Evolutionary conservation across 2,113 vertebrate genomes (phyloP).

Genomic region (Passer domesticus): DNA sequence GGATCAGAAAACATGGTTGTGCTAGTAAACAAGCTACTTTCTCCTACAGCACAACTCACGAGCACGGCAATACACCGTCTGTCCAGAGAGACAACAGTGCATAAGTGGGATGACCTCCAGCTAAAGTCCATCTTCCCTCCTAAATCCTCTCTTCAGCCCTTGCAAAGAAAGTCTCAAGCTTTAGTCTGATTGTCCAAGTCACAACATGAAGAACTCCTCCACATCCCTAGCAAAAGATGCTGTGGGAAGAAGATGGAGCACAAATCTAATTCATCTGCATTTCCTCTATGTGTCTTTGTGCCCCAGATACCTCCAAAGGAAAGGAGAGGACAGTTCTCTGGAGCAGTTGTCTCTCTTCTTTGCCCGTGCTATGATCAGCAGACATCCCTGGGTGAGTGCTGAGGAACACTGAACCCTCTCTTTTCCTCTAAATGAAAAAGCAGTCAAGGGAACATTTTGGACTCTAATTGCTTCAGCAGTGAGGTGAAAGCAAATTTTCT

Average conservation of each 20-base stretch:
- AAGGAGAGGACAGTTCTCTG: not conserved
- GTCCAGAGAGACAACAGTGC: not conserved
- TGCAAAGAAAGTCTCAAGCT: not conserved
- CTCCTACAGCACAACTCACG: not conserved
- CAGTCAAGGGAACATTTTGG: not conserved
- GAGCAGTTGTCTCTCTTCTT: not conserved
- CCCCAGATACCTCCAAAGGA: not conserved
- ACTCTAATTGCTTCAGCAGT: not conserved
- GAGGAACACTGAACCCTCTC: not conserved
- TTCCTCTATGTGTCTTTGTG: fast-evolving
- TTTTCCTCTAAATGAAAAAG: not conserved
- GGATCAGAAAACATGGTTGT: not conserved
- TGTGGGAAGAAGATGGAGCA: not conserved
- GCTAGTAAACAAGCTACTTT: not conserved
- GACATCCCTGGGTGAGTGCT: not conserved
- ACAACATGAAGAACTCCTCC: not conserved
- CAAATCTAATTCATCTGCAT: not conserved
- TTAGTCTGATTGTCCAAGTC: not conserved
- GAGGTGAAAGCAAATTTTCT: not conserved
- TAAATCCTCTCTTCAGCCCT: not conserved
- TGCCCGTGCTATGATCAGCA: not conserved
- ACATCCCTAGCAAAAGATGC: not conserved
- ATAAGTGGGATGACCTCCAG: not conserved
- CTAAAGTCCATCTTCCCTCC: not conserved
- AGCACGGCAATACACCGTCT: not conserved